These are phyloP conservation scores for Scolanthus callimorphus DNA, from an alignment of 92 coral and sea anemone species.

Conservation along the genomic window DNA sequence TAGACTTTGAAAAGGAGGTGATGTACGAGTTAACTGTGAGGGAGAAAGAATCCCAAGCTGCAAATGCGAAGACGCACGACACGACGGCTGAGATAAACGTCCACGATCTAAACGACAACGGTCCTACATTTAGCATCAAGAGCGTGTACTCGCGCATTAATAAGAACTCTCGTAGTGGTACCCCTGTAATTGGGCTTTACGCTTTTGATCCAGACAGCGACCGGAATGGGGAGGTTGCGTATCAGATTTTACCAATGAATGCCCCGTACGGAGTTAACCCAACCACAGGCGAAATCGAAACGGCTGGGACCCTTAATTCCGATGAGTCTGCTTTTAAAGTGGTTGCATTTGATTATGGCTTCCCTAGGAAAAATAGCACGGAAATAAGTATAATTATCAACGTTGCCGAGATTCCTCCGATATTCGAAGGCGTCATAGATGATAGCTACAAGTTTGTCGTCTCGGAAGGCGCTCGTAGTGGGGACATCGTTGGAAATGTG, in stretches of 20 bases:
- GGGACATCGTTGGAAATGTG: constrained; percentile 57
- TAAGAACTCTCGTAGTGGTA: constrained; percentile 57
- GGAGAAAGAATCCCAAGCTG: constrained; percentile 34
- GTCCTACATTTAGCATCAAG: constrained; percentile 28
- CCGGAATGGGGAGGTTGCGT: constrained; percentile 48
- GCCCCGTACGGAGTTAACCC: constrained; percentile 65
- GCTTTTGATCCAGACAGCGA: constrained; percentile 57
- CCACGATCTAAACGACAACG: constrained; percentile 64
- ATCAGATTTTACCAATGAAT: constrained; percentile 36
- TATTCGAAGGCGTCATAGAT: constrained; percentile 42
- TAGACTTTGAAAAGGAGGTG: constrained; percentile 62
- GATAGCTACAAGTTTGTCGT: constrained; percentile 52
- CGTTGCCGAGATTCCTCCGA: constrained; percentile 68
- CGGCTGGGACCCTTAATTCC: constrained; percentile 39
- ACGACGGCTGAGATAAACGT: constrained; percentile 48
- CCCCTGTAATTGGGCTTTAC: constrained; percentile 25
- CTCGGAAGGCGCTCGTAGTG: constrained; percentile 54
- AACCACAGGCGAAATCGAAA: constrained; percentile 38
- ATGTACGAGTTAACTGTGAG: constrained; percentile 41
- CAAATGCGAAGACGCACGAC: constrained; percentile 35
- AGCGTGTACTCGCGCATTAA: constrained; percentile 36
- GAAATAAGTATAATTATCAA: constrained; percentile 32
- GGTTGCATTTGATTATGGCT: constrained; percentile 69
- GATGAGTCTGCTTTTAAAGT: constrained; percentile 37
- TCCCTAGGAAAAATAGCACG: constrained; percentile 62